A percentile compares a stretch with the other conserved stretches of the same genome.
These are phyloP conservation scores for Tenthredo mesomela DNA, from an alignment of 2,888 invertebrate species.

Conservation along the genomic window DNA sequence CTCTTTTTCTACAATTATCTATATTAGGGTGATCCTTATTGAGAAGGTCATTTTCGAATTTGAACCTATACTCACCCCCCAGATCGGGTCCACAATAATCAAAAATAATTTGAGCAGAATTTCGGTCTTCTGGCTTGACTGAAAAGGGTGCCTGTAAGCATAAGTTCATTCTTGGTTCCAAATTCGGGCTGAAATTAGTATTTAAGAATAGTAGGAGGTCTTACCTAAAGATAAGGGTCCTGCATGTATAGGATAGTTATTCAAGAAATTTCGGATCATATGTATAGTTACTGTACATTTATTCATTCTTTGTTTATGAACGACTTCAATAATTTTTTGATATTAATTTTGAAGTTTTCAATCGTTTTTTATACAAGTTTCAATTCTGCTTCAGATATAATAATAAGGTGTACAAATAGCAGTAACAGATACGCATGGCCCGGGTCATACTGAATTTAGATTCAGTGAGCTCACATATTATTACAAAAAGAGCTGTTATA, in stretches of 20 bases:
- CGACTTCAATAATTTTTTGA: neutral
- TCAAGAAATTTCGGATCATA: neutral
- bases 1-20: no score
- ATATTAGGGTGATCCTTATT: no score
- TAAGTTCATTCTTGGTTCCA: no score
- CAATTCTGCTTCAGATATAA: neutral
- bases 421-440: conserved; percentile 56
- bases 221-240: neutral
- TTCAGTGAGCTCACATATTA: neutral
- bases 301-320: conserved; percentile 13
- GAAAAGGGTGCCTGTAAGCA: no score
- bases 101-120: no score
- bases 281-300: conserved; percentile 58
- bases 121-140: no score
- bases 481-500: conserved; percentile 35
- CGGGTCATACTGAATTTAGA: conserved; percentile 25
- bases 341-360: neutral
- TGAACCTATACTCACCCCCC: no score
- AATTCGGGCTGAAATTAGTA: no score
- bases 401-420: conserved; percentile 56
- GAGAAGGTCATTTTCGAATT: no score
- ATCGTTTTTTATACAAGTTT: conserved; percentile 17
- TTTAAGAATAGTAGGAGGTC: neutral
- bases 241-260: neutral
- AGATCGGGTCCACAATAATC: no score